These are phyloP conservation scores for Hydropsyche betteni DNA, from an alignment of 2,888 invertebrate species.

Conservation along the genomic window DNA sequence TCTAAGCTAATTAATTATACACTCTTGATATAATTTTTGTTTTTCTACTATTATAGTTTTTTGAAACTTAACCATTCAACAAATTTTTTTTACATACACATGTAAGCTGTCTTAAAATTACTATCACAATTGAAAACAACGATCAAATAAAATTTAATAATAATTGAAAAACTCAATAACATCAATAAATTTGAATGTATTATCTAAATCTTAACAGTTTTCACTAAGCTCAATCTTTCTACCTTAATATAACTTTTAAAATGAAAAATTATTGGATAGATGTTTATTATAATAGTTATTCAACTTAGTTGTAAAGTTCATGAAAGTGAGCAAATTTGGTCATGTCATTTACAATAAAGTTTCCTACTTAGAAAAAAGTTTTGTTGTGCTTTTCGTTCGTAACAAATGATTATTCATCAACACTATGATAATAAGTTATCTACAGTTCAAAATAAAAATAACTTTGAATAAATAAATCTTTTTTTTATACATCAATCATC, in stretches of 20 bases:
- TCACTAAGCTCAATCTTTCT: constrained; percentile 29
- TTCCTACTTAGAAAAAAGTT: constrained; percentile 14
- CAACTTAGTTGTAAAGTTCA: constrained; percentile 17
- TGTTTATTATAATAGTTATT: background rate
- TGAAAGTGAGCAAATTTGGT: constrained; percentile 29
- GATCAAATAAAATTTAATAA: constrained; percentile 9
- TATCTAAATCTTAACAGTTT: constrained; percentile 20
- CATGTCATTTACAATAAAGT: constrained; percentile 22
- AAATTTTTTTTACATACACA: constrained; percentile 3
- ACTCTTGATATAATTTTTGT: constrained; percentile 15
- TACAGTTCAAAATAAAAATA: too few relatives aligned
- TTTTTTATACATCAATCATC: too few relatives aligned
- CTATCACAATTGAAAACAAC: constrained; percentile 31
- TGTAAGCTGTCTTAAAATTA: constrained; percentile 33
- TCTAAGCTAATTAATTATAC: constrained; percentile 36
- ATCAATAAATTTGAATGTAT: constrained; percentile 14
- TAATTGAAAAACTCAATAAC: constrained; percentile 23
- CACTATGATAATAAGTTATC: too few relatives aligned
- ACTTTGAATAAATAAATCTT: too few relatives aligned
- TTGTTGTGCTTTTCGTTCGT: constrained; percentile 7
- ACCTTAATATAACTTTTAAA: background rate
- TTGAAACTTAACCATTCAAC: constrained; percentile 24
- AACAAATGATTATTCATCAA: too few relatives aligned
- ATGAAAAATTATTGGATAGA: background rate
- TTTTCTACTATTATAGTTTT: constrained; percentile 13